phyloP scores from a whole-genome alignment of 1,140 invertebrate species.

The Lordiphosa clarofinis region DNA sequence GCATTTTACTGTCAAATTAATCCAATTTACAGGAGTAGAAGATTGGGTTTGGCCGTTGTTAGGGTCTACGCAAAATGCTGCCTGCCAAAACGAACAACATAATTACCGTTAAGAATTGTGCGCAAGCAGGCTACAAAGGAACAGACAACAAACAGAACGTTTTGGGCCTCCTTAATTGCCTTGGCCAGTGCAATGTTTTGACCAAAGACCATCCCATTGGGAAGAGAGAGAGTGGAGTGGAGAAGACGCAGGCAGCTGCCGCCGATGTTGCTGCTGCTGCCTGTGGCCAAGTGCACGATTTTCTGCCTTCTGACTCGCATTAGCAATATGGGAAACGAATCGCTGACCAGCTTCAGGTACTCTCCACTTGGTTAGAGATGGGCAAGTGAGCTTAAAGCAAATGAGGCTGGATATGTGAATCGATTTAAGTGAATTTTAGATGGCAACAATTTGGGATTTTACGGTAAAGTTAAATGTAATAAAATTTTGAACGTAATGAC shows the following conservation, averaged over 20 bases:
- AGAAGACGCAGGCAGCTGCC: slow-evolving; percentile 16
- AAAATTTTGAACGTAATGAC: no score
- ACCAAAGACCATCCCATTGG: slow-evolving; percentile 45
- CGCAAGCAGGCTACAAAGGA: slow-evolving; percentile 14
- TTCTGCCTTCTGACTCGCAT: slow-evolving; percentile 41
- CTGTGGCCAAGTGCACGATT: slow-evolving; percentile 51
- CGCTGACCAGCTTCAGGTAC: slow-evolving; percentile 44
- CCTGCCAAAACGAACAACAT: slow-evolving; percentile 78
- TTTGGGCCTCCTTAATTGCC: slow-evolving; percentile 75
- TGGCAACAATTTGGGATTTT: no score
- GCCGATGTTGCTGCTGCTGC: slow-evolving; percentile 20
- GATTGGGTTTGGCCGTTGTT: slow-evolving; percentile 21
- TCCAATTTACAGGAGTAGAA: slow-evolving; percentile 71
- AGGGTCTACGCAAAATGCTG: slow-evolving; percentile 48
- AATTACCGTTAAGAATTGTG: slow-evolving; percentile 78
- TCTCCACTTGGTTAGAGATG: no score
- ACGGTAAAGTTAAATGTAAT: no score
- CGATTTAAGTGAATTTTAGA: no score
- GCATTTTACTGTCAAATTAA: slow-evolving; percentile 79
- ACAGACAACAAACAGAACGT: slow-evolving; percentile 47
- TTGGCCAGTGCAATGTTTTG: slow-evolving; percentile 44
- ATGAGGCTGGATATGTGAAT: no score
- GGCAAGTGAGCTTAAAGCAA: no score
- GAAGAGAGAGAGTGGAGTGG: slow-evolving; percentile 11
- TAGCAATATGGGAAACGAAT: slow-evolving; percentile 79